Evolutionary conservation across 2,888 invertebrate genomes (phyloP).

Genomic region (Aquatica leii): DNA sequence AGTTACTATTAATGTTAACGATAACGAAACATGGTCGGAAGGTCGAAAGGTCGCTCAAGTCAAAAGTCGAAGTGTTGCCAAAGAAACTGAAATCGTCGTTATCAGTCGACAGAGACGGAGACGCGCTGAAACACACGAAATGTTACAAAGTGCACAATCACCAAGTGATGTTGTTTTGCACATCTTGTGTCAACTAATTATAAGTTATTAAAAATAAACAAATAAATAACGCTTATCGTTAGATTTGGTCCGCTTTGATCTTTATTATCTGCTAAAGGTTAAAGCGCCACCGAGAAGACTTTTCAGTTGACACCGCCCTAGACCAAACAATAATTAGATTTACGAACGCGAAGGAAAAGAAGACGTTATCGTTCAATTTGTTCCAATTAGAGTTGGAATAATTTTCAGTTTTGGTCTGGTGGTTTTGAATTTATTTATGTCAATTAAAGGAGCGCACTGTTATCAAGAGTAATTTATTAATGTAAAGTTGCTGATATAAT

Average conservation of each 20-base stretch:
- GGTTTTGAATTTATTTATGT: slow-evolving; percentile 3
- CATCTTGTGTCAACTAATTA: slow-evolving; percentile 29
- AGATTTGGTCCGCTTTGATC: slow-evolving; percentile 8
- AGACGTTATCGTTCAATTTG: slow-evolving; percentile 23
- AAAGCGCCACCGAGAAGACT: not conserved
- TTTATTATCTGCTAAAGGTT: slow-evolving; percentile 9
- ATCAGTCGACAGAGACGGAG: slow-evolving; percentile 11
- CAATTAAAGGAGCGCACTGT: slow-evolving; percentile 9
- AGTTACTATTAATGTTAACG: slow-evolving; percentile 24
- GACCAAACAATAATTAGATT: too few species aligned
- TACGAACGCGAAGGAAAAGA: too few species aligned
- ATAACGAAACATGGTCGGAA: slow-evolving; percentile 29
- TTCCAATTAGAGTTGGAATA: slow-evolving; percentile 28
- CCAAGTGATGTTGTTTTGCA: slow-evolving; percentile 23
- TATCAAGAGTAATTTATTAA: slow-evolving; percentile 5
- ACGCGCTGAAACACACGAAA: slow-evolving; percentile 18
- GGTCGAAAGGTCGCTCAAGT: slow-evolving; percentile 24
- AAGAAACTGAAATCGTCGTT: slow-evolving; percentile 28
- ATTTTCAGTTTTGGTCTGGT: slow-evolving; percentile 20
- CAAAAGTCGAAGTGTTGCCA: slow-evolving; percentile 35
- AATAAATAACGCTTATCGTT: not conserved
- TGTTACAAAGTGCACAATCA: slow-evolving; percentile 13
- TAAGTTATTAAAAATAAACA: slow-evolving; percentile 9
- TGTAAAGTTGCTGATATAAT: too few species aligned
- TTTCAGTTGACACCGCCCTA: too few species aligned